phyloP scores from a whole-genome alignment of 1,140 invertebrate genomes.

The Hirudo medicinalis region DNA sequence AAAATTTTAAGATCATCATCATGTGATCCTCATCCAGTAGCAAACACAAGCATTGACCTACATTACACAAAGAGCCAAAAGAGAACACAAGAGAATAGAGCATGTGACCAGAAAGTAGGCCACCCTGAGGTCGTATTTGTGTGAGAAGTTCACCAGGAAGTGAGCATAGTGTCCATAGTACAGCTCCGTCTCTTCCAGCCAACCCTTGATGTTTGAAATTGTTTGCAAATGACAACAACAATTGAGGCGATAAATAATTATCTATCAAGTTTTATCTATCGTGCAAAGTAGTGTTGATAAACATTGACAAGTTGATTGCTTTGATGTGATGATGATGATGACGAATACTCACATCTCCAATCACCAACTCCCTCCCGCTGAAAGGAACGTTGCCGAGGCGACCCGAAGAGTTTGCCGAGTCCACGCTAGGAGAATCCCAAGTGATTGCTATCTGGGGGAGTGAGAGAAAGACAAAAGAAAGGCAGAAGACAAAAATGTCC shows the following conservation, averaged over 20 bases:
- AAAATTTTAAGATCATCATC: neutral
- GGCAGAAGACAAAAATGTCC: neutral
- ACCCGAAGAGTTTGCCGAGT: neutral
- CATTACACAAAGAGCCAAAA: neutral
- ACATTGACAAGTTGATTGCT: too few relatives aligned
- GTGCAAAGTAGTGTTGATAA: neutral
- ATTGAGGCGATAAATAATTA: neutral
- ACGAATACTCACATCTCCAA: conserved; percentile 4
- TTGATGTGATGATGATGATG: neutral
- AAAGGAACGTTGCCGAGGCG: neutral
- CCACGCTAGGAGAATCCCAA: neutral
- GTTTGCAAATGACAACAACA: neutral
- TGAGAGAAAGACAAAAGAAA: neutral
- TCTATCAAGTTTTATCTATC: neutral
- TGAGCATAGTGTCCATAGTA: neutral
- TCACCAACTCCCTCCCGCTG: neutral
- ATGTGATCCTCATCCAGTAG: too few relatives aligned
- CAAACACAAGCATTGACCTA: neutral
- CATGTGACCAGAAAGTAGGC: conserved; percentile 1
- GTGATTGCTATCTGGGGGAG: neutral
- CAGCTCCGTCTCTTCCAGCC: neutral
- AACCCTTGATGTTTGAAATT: neutral
- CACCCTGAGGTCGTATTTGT: neutral
- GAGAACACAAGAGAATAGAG: neutral
- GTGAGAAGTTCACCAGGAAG: neutral